Percentiles rank a stretch among this genome's conserved stretches.
These are phyloP conservation scores for Drosophila birchii DNA, from an alignment of 2,888 invertebrate genomes.

Conservation along the genomic window DNA sequence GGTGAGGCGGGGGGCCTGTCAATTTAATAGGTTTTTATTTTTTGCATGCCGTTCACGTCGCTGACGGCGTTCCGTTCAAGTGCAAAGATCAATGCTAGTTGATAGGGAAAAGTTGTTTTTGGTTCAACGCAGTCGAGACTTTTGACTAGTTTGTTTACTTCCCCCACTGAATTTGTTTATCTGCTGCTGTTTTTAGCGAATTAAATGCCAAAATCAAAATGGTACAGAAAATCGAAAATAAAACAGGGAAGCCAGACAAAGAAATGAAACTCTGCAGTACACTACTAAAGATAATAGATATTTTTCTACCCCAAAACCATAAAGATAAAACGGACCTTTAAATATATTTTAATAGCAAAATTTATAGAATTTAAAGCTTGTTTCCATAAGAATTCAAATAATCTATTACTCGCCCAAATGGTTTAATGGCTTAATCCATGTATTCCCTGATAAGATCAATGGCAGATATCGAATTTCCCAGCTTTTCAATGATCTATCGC, in stretches of 20 bases:
- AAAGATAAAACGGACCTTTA: neutral
- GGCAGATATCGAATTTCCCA: neutral
- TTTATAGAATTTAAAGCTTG: neutral
- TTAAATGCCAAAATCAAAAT: constrained; percentile 35
- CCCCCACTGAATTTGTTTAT: constrained; percentile 53
- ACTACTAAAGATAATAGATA: neutral
- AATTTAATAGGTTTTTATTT: constrained; percentile 23
- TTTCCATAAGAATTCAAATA: too few species aligned
- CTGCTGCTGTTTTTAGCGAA: constrained; percentile 23
- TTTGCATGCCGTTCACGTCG: constrained; percentile 32
- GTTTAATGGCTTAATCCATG: too few species aligned
- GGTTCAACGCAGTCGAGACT: constrained; percentile 31
- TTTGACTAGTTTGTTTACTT: constrained; percentile 62
- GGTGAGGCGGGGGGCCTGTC: constrained; percentile 13
- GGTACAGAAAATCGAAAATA: constrained; percentile 6
- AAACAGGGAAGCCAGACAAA: neutral
- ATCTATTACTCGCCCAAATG: too few species aligned
- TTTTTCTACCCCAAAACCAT: too few species aligned
- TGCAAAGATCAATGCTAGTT: constrained; percentile 61
- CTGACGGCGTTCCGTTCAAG: constrained; percentile 34
- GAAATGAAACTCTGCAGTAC: constrained; percentile 1
- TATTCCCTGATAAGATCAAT: neutral
- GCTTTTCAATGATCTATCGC: neutral
- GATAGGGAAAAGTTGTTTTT: constrained; percentile 52
- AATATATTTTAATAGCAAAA: neutral